Evolutionary conservation across 2,888 invertebrate species (phyloP).

Genomic region (Trissonchulus latispiculum): DNA sequence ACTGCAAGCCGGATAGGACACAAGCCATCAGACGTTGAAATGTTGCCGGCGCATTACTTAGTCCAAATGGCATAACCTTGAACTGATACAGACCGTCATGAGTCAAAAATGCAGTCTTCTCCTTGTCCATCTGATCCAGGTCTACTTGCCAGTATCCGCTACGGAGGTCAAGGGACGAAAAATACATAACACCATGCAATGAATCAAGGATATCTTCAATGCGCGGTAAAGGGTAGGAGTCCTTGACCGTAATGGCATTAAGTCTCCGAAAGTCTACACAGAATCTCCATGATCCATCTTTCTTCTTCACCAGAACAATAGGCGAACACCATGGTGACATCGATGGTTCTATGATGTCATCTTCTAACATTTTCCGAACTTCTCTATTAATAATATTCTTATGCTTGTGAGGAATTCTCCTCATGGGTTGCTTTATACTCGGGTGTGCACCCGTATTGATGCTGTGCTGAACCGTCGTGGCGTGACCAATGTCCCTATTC

Average conservation of each 20-base stretch:
- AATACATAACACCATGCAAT: background rate
- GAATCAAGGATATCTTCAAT: conserved; percentile 1
- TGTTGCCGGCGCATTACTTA: conserved; percentile 25
- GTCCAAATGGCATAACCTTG: conserved; percentile 26
- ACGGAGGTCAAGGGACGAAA: conserved; percentile 15
- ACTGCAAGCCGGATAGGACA: background rate
- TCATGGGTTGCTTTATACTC: background rate
- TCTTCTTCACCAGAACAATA: background rate
- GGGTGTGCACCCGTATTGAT: conserved; percentile 10
- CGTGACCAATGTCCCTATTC: background rate
- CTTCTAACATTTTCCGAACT: background rate
- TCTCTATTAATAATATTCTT: background rate
- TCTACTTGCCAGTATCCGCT: conserved; percentile 22
- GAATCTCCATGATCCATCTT: conserved; percentile 2
- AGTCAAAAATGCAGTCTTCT: conserved; percentile 26
- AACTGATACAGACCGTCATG: conserved; percentile 27
- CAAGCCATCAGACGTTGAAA: conserved; percentile 16
- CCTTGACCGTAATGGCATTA: conserved; percentile 12
- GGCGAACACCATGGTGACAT: background rate
- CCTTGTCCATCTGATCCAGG: conserved; percentile 22
- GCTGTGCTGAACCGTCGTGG: background rate
- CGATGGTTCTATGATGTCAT: conserved; percentile 8
- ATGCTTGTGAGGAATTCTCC: background rate
- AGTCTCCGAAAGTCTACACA: conserved; percentile 16
- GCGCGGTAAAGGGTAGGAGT: conserved; percentile 10